Evolutionary conservation across 2,113 vertebrate genomes (phyloP), one percentile per base, ranked within the genome.

Genomic region (Ifrita kowaldi): DNA sequence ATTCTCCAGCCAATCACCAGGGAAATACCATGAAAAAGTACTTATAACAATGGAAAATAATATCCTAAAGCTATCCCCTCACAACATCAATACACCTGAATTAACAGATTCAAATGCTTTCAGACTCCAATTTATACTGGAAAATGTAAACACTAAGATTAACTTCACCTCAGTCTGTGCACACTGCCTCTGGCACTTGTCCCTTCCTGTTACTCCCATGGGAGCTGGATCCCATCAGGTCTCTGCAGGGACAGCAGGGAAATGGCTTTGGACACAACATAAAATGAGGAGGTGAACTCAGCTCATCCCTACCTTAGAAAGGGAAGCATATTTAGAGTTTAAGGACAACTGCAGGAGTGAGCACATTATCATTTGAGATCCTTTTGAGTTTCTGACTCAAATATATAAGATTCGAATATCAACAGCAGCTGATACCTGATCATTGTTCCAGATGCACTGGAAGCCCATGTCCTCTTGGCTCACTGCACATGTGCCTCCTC

Each of bases 391-490:
- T 47, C 75, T 59, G 50, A 33, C n/a, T 8, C 12, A 41, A 24
- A n/a, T n/a, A n/a, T n/a, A n/a, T 57, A 16, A 1, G 1, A 13
- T 16, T 44, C 6, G 9, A 87, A 41, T 17, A 7, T 8, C 52
- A 67, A 6, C 28, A 64, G 0, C 13, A 65, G 42, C 62, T 30
- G n/a, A 13, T 97, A 97, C 97, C 96, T 97, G 93, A 79, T 89
- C 95, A 96, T 97, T 91, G 59, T 46, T 74, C 67, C 95, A 96
- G 90, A 30, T 3, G 80, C 63, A 76, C 69, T 82, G 95, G 89
- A 92, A 91, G 95, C 95, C 96, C 96, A 97, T 96, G 93, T 97
- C 96, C 96, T 95, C 90, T 17, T 52, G 89, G 62, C 77, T 91
- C 37, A 8, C 74, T 88, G 95, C 89, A 91, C 92, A 95, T 80